Evolutionary conservation across 2,797 vertebrate species (phyloP).

Genomic region (Acanthiza pusilla): DNA sequence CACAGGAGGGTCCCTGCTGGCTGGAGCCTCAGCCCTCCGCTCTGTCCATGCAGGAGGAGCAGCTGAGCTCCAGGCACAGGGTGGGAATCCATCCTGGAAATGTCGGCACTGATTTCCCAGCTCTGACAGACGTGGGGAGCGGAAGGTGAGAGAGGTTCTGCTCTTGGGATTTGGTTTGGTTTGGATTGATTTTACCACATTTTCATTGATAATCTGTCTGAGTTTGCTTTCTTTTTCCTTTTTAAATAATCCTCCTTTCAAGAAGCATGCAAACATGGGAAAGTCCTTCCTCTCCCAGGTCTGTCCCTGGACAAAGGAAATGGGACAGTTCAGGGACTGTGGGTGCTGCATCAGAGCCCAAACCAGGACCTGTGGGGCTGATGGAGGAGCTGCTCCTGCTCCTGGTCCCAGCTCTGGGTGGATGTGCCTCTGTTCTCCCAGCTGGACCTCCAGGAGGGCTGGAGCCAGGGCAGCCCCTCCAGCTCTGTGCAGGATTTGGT

Average conservation of each 20-base stretch:
- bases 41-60: accelerated
- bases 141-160: background rate
- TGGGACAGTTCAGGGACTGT: accelerated
- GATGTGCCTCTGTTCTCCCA: background rate
- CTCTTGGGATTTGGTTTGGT: background rate
- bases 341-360: background rate
- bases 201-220: background rate
- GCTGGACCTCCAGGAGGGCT: no score
- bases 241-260: background rate
- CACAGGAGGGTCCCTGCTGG: background rate
- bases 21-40: background rate
- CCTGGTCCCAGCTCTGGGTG: background rate
- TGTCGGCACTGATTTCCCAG: background rate
- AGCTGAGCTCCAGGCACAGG: background rate
- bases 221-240: background rate
- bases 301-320: accelerated
- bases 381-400: background rate
- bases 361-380: accelerated
- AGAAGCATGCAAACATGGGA: accelerated
- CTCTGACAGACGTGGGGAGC: background rate
- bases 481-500: background rate
- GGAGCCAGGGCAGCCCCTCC: background rate
- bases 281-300: background rate
- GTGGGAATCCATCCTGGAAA: background rate
- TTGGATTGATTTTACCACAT: background rate